Conservation (phyloP, 1,140 invertebrate species). For the Eumeta japonica region DNA sequence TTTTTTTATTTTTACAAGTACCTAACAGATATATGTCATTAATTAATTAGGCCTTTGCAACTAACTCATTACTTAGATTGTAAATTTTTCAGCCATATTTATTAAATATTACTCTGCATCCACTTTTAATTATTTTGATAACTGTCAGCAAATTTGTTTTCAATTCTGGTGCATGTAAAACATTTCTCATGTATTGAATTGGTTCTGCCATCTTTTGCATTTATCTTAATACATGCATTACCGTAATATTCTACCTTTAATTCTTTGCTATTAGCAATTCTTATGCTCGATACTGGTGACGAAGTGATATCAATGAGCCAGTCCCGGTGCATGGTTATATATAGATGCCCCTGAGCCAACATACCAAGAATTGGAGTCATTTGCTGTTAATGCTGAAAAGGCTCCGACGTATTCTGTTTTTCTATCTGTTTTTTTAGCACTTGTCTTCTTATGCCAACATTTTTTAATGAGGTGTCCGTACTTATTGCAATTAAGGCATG, state of each 20-base stretch:
- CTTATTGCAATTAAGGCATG: no score
- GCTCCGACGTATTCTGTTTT: no score
- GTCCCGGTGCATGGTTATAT: constrained; percentile 17
- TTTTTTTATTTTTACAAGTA: no score
- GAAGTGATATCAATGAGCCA: constrained; percentile 11
- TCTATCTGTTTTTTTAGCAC: no score
- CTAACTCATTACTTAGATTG: no score
- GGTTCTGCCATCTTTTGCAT: no score
- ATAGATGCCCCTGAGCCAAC: no score
- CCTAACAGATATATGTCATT: constrained; percentile 20
- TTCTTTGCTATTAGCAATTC: constrained; percentile 14
- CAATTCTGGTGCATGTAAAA: constrained; percentile 19
- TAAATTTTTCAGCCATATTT: constrained; percentile 21
- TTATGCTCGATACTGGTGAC: constrained; percentile 13
- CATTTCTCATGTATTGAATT: constrained; percentile 16
- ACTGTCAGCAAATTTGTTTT: constrained; percentile 19
- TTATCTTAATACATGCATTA: constrained; percentile 11
- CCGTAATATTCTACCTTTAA: constrained; percentile 16
- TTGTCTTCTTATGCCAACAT: no score
- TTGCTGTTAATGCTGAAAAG: no score
- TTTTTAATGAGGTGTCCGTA: no score
- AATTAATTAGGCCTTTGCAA: constrained; percentile 17
- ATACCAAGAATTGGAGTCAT: no score
- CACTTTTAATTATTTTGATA: constrained; percentile 21
- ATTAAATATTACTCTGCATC: no score